phyloP scores from a whole-genome alignment of 2,113 vertebrate genomes.

The Typhlomys cinereus region DNA sequence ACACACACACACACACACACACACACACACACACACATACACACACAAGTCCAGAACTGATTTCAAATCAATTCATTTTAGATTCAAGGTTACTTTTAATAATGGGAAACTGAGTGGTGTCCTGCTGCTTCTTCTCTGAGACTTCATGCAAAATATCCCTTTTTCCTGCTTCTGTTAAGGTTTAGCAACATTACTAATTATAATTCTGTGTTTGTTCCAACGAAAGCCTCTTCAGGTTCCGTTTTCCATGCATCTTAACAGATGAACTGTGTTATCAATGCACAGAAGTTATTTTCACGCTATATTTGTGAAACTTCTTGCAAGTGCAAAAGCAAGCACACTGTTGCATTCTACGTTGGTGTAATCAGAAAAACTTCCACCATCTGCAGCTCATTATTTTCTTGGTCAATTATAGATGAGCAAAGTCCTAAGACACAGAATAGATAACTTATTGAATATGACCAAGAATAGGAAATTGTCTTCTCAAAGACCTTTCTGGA shows the following conservation, averaged over 20 bases:
- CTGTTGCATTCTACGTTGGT: slow-evolving; percentile 57
- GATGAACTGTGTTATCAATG: slow-evolving; percentile 45
- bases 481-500: slow-evolving; percentile 74
- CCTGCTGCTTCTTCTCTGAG: slow-evolving; percentile 22
- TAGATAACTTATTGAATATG: slow-evolving; percentile 75
- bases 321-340: slow-evolving; percentile 71
- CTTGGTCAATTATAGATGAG: slow-evolving; percentile 77
- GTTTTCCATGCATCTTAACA: slow-evolving; percentile 50
- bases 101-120: not conserved
- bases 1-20: not conserved
- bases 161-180: slow-evolving; percentile 55
- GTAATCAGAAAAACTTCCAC: slow-evolving; percentile 51
- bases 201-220: slow-evolving; percentile 61
- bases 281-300: slow-evolving; percentile 68
- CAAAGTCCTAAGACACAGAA: slow-evolving; percentile 66
- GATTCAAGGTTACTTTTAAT: not conserved
- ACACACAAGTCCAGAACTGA: not conserved
- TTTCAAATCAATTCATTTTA: slow-evolving; percentile 45
- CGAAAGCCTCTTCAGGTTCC: slow-evolving; percentile 42
- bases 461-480: slow-evolving; percentile 52
- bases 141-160: slow-evolving; percentile 27
- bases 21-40: not conserved
- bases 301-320: slow-evolving; percentile 76
- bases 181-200: slow-evolving; percentile 44
- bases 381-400: slow-evolving; percentile 74